Percentiles rank a stretch among this genome's conserved stretches.
Conservation (phyloP, 2,797 vertebrate genomes). For the Eulemur rubriventer region DNA sequence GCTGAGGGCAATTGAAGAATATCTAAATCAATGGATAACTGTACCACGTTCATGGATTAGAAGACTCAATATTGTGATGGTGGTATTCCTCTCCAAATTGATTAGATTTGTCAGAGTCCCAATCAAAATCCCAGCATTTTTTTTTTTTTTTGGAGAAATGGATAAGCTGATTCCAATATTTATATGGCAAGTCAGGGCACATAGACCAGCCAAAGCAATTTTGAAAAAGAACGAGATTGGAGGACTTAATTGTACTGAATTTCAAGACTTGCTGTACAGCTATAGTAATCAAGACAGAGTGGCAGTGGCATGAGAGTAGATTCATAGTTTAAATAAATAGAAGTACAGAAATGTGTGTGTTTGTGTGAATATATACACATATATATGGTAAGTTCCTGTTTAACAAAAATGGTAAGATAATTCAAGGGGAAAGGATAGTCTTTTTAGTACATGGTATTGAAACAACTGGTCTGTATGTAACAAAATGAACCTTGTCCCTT, state of each 20-base stretch:
- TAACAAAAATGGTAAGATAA: background rate
- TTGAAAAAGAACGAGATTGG: background rate
- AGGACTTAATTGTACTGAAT: background rate
- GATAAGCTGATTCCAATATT: background rate
- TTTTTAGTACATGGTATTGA: background rate
- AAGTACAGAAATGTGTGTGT: background rate
- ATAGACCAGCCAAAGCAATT: background rate
- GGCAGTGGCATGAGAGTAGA: background rate
- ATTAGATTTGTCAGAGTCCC: background rate
- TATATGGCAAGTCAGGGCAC: background rate
- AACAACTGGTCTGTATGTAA: background rate
- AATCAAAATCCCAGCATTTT: background rate
- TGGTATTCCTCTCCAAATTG: background rate
- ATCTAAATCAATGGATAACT: background rate
- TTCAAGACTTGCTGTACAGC: background rate
- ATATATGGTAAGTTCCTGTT: background rate
- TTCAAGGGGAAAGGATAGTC: background rate
- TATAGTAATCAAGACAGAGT: background rate
- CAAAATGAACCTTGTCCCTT: background rate
- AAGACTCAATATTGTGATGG: background rate
- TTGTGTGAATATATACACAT: background rate
- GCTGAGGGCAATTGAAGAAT: background rate
- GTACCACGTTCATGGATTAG: background rate
- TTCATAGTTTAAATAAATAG: background rate
- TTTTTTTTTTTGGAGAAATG: background rate